phyloP scores from a whole-genome alignment of 1,140 invertebrate genomes.

The Trichonephila clavata region DNA sequence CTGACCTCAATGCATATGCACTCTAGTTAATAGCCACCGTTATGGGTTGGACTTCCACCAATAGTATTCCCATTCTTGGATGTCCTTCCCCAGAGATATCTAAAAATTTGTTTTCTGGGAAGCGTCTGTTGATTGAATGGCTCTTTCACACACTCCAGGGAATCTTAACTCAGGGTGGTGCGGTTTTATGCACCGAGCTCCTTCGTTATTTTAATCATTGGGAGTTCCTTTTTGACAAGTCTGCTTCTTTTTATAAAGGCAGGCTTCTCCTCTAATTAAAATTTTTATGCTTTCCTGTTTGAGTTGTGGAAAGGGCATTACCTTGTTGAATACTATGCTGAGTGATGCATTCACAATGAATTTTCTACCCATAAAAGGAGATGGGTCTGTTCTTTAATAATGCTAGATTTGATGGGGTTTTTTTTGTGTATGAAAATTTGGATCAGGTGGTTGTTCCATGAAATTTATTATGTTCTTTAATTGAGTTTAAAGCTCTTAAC shows the following conservation, averaged over 20 bases:
- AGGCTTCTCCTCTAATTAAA: not conserved
- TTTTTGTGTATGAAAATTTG: too few species aligned
- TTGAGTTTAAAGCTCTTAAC: too few species aligned
- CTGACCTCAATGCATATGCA: conserved; percentile 64
- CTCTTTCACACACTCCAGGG: not conserved
- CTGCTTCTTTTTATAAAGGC: not conserved
- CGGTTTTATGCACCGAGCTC: not conserved
- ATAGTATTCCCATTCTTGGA: not conserved
- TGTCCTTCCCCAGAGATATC: not conserved
- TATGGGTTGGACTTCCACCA: not conserved
- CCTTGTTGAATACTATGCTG: not conserved
- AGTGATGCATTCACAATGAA: not conserved
- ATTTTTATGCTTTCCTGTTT: not conserved
- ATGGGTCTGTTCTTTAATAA: too few species aligned
- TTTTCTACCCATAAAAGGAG: not conserved
- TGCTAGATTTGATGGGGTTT: too few species aligned
- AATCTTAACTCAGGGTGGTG: not conserved
- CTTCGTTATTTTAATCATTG: not conserved
- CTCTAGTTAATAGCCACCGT: conserved; percentile 52
- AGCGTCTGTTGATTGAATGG: conserved; percentile 28
- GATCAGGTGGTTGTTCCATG: too few species aligned
- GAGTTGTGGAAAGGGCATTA: not conserved
- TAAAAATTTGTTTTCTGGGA: conserved; percentile 41
- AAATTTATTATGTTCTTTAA: too few species aligned
- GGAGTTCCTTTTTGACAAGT: not conserved